Evolutionary conservation across 2,888 invertebrate genomes (phyloP).

Genomic region (Ichneumoninae sp.): DNA sequence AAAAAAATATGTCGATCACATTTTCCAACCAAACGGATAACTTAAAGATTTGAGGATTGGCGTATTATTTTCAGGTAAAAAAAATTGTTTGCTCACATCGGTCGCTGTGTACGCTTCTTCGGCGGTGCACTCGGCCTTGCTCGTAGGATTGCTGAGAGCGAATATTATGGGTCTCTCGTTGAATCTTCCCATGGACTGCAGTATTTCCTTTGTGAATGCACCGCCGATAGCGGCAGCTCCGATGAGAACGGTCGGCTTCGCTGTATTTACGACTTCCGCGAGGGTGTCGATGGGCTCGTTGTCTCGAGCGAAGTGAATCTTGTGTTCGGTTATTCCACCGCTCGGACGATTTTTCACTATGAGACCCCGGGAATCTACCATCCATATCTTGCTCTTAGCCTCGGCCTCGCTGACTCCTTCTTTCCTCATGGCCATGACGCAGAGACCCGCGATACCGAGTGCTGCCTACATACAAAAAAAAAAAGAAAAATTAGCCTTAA

Average conservation of each 20-base stretch:
- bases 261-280: constrained; percentile 90
- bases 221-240: constrained; percentile 97
- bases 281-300: constrained; percentile 91
- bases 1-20: too few species aligned
- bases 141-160: constrained; percentile 99
- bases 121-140: constrained; percentile 99
- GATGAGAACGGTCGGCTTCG: constrained; percentile 96
- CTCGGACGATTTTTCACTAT: constrained; percentile 94
- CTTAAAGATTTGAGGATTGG: too few species aligned
- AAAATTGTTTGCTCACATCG: constrained; percentile 86
- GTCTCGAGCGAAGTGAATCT: constrained; percentile 92
- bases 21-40: too few species aligned
- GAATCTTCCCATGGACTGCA: constrained; percentile 93
- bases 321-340: constrained; percentile 92
- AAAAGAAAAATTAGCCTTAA: constrained; percentile 14
- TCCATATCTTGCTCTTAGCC: constrained; percentile 94
- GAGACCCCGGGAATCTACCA: constrained; percentile 98
- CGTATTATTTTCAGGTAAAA: constrained; percentile 15
- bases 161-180: constrained; percentile 97
- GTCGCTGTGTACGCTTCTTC: constrained; percentile 96
- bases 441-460: constrained; percentile 96
- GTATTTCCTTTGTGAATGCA: constrained; percentile 95
- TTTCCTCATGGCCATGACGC: constrained; percentile 95
- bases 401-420: constrained; percentile 92
- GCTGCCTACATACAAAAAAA: constrained; percentile 88